These are phyloP conservation scores for Piscicola geometra DNA, from an alignment of 2,888 invertebrate species.

Conservation along the genomic window DNA sequence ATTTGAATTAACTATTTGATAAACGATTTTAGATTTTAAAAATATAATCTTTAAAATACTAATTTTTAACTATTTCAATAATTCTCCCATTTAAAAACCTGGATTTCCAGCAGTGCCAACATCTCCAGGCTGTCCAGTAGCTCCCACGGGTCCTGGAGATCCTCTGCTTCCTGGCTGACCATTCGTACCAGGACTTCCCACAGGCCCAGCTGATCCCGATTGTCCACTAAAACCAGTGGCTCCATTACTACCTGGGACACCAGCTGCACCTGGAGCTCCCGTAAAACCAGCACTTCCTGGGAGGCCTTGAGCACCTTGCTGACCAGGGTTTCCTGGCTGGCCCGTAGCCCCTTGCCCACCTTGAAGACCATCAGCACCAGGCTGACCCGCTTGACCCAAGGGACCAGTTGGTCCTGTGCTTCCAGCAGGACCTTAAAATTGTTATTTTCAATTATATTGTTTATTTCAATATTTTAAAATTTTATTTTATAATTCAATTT, in stretches of 20 bases:
- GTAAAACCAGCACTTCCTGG: conserved; percentile 21
- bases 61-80: not conserved
- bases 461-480: too few relatives aligned
- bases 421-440: conserved; percentile 28
- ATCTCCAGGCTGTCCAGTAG: conserved; percentile 9
- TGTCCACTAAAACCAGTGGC: conserved; percentile 23
- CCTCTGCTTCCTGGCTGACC: conserved; percentile 16
- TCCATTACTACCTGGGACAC: conserved; percentile 5
- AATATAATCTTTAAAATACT: not conserved
- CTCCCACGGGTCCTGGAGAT: conserved; percentile 11
- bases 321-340: conserved; percentile 3
- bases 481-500: not conserved
- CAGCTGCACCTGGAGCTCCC: conserved; percentile 2
- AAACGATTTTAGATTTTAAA: not conserved
- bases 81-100: conserved; percentile 5
- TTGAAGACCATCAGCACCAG: conserved; percentile 28
- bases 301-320: conserved; percentile 15
- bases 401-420: conserved; percentile 34
- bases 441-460: not conserved
- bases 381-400: conserved; percentile 36
- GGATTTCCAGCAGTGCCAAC: conserved; percentile 16
- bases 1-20: not conserved
- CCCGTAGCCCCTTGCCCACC: conserved; percentile 2
- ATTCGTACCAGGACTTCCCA: conserved; percentile 14
- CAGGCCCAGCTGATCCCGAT: not conserved